These are phyloP conservation scores for Probosciger aterrimus DNA, from an alignment of 2,113 vertebrate genomes.

Conservation along the genomic window DNA sequence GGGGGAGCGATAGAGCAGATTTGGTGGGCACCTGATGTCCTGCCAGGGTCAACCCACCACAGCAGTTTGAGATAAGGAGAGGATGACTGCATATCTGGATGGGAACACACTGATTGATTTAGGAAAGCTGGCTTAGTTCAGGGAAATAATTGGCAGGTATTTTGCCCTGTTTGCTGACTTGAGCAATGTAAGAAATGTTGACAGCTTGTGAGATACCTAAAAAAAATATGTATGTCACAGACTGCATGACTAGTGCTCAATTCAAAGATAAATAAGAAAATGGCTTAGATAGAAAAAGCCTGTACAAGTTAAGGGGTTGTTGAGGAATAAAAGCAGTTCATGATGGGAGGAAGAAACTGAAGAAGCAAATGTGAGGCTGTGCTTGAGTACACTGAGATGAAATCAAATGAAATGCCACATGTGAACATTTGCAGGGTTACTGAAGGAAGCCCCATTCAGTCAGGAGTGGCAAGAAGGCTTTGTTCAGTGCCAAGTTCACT, in stretches of 20 bases:
- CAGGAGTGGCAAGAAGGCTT: not conserved
- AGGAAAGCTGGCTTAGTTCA: constrained; percentile 22
- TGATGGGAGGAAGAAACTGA: not conserved
- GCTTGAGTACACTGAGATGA: not conserved
- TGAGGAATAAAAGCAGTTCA: not conserved
- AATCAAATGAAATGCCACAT: not conserved
- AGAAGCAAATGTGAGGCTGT: not conserved
- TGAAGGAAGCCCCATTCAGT: not conserved
- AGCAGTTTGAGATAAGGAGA: constrained; percentile 40
- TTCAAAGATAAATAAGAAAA: constrained; percentile 3
- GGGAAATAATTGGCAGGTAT: constrained; percentile 52
- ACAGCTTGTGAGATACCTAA: not conserved
- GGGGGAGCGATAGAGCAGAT: not conserved
- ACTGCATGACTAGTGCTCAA: not conserved
- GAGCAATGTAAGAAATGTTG: not conserved
- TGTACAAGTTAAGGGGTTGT: not conserved
- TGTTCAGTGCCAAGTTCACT: constrained; percentile 1
- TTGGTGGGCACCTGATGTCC: not conserved
- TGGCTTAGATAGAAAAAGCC: not conserved
- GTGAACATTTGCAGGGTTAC: constrained; percentile 3
- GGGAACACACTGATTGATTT: constrained; percentile 26
- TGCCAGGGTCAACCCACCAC: not conserved
- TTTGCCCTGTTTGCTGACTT: constrained; percentile 44
- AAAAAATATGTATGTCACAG: not conserved
- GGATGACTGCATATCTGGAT: constrained; percentile 22